Percentiles rank a stretch among this genome's conserved stretches.
These are phyloP conservation scores for Drosophila kurseongensis DNA, from an alignment of 1,140 invertebrate species.

Conservation along the genomic window DNA sequence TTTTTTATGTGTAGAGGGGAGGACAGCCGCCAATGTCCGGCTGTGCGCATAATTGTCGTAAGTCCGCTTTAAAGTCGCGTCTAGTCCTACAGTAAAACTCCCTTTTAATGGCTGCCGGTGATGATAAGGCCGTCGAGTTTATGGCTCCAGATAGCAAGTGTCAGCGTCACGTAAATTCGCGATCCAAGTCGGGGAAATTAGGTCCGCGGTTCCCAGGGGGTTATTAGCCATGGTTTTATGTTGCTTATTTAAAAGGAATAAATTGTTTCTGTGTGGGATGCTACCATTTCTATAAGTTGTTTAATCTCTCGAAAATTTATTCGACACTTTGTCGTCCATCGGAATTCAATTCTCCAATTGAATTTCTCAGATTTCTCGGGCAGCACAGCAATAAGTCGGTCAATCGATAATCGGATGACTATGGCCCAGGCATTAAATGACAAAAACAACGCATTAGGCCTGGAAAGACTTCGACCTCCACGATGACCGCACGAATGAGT, in stretches of 20 bases:
- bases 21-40: slow-evolving; percentile 55
- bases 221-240: slow-evolving; percentile 40
- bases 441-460: slow-evolving; percentile 56
- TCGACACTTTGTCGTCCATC: slow-evolving; percentile 14
- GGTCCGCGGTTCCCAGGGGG: slow-evolving; percentile 23
- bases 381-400: slow-evolving; percentile 55
- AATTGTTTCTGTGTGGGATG: slow-evolving; percentile 18
- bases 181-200: slow-evolving; percentile 29
- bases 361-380: slow-evolving; percentile 25
- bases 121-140: slow-evolving; percentile 73
- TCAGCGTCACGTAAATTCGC: slow-evolving; percentile 70
- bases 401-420: slow-evolving; percentile 69
- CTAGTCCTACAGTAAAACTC: slow-evolving; percentile 64
- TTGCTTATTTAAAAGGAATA: slow-evolving; percentile 9
- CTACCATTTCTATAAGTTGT: slow-evolving; percentile 7
- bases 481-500: slow-evolving; percentile 64
- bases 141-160: slow-evolving; percentile 79
- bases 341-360: slow-evolving; percentile 40
- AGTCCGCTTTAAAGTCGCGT: slow-evolving; percentile 53
- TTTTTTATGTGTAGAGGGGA: slow-evolving; percentile 19
- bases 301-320: slow-evolving; percentile 55
- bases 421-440: slow-evolving; percentile 49
- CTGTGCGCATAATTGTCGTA: slow-evolving; percentile 71
- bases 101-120: slow-evolving; percentile 63
- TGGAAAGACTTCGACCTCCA: slow-evolving; percentile 32